Base-by-base conservation (phyloP, 2,888 invertebrate genomes). In the Euspilapteryx auroguttella region DNA sequence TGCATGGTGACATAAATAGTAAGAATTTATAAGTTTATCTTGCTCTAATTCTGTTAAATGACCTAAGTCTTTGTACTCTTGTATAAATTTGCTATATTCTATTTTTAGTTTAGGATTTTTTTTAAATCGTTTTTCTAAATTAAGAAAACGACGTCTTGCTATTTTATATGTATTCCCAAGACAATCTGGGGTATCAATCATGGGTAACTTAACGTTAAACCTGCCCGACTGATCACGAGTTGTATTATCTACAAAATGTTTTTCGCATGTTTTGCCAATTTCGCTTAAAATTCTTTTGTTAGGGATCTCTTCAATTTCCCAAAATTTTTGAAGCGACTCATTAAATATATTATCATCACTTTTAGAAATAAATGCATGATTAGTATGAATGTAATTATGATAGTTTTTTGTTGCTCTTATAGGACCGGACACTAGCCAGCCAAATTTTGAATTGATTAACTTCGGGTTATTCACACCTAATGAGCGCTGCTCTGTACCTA, bases 231-330 rank as follows among this genome's bases (percentile, higher is more conserved):
- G 9, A 7, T 25, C 8, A 5, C 38, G 30, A 22, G 10, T n/a
- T 4, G 38, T 39, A 12, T 42, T 10, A 14, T 24, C 10, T 0
- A 28, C 8, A 20, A 42, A 43, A 9, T 42, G 37, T 2, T 10
- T 24, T 32, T 45, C 41, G 17, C 42, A 42, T 2, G 10, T 12
- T 7, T 27, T 31, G 6, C 41, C 38, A 14, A 11, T 32, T 9
- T 33, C 15, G 20, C 29, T 39, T 4, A 36, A 14, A 7, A 30
- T 4, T 20, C 12, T 12, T 9, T 10, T 21, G 28, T n/a, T 12
- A 29, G 41, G 41, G 22, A 42, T 9, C 5, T 40, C 37, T 28
- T 44, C 43, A 4, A 44, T 4, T 2, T 39, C 35, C 39, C 41
- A 39, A 30, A 42, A 40, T 27, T 37, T 40, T 1, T 12, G 10